Conservation (phyloP, 2,888 invertebrate species). For the Chelonus formosanus region DNA sequence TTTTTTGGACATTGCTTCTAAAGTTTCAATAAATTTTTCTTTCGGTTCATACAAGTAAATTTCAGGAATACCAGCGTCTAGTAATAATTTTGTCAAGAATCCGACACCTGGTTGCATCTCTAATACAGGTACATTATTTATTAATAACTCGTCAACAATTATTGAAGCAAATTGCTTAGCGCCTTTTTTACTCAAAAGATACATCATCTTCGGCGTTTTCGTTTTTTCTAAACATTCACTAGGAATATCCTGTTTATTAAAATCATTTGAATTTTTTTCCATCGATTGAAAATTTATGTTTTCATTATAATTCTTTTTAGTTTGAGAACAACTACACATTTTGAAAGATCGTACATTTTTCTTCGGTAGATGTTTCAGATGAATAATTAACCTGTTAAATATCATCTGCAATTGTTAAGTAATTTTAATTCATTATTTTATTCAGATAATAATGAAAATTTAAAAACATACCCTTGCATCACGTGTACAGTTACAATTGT, state of each 20-base stretch:
- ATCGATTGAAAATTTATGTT: no score
- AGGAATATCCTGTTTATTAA: not conserved
- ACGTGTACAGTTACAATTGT: no score
- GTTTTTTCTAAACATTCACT: not conserved
- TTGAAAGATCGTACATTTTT: no score
- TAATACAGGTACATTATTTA: conserved; percentile 64
- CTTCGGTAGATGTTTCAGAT: no score
- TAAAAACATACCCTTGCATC: no score
- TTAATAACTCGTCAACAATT: conserved; percentile 59
- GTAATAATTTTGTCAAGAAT: conserved; percentile 70
- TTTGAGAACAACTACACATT: no score
- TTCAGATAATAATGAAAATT: no score
- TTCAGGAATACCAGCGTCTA: conserved; percentile 66
- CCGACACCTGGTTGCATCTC: conserved; percentile 79
- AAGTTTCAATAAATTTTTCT: conserved; percentile 65
- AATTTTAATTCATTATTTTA: no score
- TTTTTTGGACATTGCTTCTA: conserved; percentile 65
- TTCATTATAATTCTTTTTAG: not conserved
- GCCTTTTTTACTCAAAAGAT: conserved; percentile 64
- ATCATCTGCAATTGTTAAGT: no score
- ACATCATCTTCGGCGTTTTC: not conserved
- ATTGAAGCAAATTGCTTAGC: conserved; percentile 64
- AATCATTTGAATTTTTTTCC: not conserved
- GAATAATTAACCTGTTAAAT: no score
- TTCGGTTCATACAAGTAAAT: conserved; percentile 72